Conservation (phyloP, 2,888 invertebrate species). For the Rhodophaea formosa region DNA sequence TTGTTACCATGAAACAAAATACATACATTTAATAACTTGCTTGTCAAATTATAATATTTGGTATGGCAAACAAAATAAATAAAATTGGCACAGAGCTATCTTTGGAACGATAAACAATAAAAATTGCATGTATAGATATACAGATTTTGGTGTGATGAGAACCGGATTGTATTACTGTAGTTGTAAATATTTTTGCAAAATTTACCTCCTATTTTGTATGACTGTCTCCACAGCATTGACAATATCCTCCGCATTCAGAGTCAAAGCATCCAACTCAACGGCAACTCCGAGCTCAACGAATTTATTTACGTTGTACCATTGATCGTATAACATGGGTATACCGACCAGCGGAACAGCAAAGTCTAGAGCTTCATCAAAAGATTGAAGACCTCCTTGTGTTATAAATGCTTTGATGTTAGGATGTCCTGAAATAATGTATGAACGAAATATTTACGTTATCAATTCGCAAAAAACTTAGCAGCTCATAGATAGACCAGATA, state of each 20-base stretch:
- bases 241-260: background rate
- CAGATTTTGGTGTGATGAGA: too few relatives aligned
- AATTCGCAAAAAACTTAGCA: too few relatives aligned
- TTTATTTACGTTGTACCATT: slow-evolving; percentile 39
- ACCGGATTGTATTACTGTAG: too few relatives aligned
- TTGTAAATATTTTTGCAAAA: too few relatives aligned
- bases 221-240: background rate
- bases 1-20: too few relatives aligned
- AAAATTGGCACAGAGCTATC: too few relatives aligned
- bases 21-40: too few relatives aligned
- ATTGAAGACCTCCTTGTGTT: slow-evolving; percentile 61
- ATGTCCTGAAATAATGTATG: background rate
- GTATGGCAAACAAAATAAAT: too few relatives aligned
- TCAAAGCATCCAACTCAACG: slow-evolving; percentile 1
- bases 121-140: too few relatives aligned
- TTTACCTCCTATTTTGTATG: background rate
- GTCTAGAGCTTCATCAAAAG: slow-evolving; percentile 52
- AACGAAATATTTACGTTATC: background rate
- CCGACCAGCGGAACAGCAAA: slow-evolving; percentile 51
- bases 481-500: too few relatives aligned
- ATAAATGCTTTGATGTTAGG: slow-evolving; percentile 51
- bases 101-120: too few relatives aligned
- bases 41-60: too few relatives aligned
- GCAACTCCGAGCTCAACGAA: background rate
- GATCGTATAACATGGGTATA: slow-evolving; percentile 54